These are phyloP conservation scores for Alviniconcha marisindica DNA, from an alignment of 1,140 invertebrate genomes.

Conservation along the genomic window DNA sequence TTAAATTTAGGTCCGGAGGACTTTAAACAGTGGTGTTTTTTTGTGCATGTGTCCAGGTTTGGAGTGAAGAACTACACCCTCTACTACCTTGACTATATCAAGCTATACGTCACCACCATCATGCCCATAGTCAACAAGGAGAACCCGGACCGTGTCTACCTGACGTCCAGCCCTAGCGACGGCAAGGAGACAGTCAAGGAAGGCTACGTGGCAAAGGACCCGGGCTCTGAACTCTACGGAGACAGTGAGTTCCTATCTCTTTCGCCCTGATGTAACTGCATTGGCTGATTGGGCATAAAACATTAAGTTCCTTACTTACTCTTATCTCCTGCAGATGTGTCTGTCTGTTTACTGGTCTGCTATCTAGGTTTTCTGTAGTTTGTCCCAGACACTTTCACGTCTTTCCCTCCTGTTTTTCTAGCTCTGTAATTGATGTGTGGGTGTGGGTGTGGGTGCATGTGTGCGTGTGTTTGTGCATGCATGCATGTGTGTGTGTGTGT, in stretches of 20 bases:
- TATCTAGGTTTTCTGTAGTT: neutral
- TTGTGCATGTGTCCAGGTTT: too few relatives aligned
- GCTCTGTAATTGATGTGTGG: too few relatives aligned
- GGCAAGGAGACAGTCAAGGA: conserved; percentile 84
- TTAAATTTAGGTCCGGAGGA: too few relatives aligned
- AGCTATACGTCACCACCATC: conserved; percentile 90
- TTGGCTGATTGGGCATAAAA: too few relatives aligned
- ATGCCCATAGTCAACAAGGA: conserved; percentile 81
- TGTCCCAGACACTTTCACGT: neutral
- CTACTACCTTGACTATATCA: conserved; percentile 87
- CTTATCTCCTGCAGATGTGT: neutral
- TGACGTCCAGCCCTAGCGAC: conserved; percentile 95
- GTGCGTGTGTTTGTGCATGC: too few relatives aligned
- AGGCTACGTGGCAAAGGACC: conserved; percentile 86
- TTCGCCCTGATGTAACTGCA: neutral
- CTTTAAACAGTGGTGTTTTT: too few relatives aligned
- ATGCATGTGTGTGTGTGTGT: too few relatives aligned
- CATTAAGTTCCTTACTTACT: too few relatives aligned
- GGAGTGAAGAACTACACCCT: conserved; percentile 57
- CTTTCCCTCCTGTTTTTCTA: neutral
- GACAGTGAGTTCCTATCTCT: conserved; percentile 83
- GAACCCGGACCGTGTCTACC: conserved; percentile 83
- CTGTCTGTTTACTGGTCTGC: neutral
- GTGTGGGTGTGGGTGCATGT: too few relatives aligned
- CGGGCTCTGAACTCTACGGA: conserved; percentile 88